These are phyloP conservation scores for Heliangelus exortis DNA, from an alignment of 2,797 vertebrate species.

Conservation along the genomic window DNA sequence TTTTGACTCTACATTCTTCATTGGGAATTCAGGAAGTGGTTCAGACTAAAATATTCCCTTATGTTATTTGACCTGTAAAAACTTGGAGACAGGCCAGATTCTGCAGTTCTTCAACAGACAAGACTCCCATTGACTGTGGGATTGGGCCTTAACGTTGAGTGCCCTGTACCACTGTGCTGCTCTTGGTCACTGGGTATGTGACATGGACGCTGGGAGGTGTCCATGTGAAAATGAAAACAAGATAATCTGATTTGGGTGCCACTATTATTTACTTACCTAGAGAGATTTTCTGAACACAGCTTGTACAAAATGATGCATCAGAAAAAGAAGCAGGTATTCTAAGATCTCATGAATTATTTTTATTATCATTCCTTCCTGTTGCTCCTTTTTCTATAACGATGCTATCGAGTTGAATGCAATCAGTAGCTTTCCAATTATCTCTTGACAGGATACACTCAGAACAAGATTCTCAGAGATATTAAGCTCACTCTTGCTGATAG, in stretches of 20 bases:
- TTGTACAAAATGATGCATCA: neutral
- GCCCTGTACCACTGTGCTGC: neutral
- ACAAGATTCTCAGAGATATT: neutral
- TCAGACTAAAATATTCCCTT: slow-evolving; percentile 78
- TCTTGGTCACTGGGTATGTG: neutral
- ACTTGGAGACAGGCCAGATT: slow-evolving; percentile 67
- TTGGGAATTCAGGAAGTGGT: slow-evolving; percentile 76
- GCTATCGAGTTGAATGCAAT: neutral
- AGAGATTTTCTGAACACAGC: neutral
- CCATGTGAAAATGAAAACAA: neutral
- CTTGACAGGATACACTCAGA: neutral
- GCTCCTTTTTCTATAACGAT: neutral
- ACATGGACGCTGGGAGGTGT: accelerated
- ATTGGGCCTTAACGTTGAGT: neutral
- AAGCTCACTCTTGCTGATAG: neutral
- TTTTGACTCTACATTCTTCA: slow-evolving; percentile 71
- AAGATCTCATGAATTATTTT: neutral
- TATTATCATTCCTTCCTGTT: neutral
- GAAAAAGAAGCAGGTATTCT: neutral
- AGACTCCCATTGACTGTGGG: slow-evolving; percentile 52
- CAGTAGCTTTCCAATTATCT: accelerated
- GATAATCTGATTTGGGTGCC: neutral
- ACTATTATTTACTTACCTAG: neutral
- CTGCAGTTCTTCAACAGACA: slow-evolving; percentile 55
- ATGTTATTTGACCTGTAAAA: slow-evolving; percentile 77